Percentiles rank a stretch among this genome's conserved stretches.
Conservation (phyloP, 2,888 invertebrate genomes). For the Hyles lineata region DNA sequence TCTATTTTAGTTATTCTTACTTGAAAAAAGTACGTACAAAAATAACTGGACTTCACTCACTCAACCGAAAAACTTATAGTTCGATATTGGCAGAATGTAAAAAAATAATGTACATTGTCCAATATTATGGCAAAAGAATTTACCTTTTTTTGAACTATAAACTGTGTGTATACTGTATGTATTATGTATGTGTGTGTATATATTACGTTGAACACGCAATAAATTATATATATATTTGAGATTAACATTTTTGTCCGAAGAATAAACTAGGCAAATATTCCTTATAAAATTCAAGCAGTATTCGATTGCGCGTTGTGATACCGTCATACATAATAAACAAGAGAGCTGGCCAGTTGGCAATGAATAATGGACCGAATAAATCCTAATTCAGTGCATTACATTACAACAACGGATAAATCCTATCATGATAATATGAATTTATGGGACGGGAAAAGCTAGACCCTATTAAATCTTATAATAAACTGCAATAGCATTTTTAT, state of each 20-base stretch:
- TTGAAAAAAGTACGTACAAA: background rate
- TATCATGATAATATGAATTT: constrained; percentile 61
- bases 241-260: too few relatives aligned
- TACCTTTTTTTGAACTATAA: too few relatives aligned
- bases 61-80: background rate
- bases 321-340: constrained; percentile 56
- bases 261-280: constrained; percentile 1
- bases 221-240: too few relatives aligned
- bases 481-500: background rate
- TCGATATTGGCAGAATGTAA: background rate
- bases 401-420: constrained; percentile 42
- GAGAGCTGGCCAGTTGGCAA: constrained; percentile 50
- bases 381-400: constrained; percentile 67
- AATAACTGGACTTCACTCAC: background rate
- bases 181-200: too few relatives aligned
- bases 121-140: too few relatives aligned
- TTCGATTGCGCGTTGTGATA: constrained; percentile 39
- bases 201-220: too few relatives aligned
- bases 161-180: too few relatives aligned
- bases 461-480: background rate
- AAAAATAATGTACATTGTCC: too few relatives aligned
- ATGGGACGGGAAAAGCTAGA: constrained; percentile 41
- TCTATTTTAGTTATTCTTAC: background rate
- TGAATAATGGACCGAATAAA: constrained; percentile 63
- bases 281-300: constrained; percentile 7